Conservation (phyloP, 2,797 vertebrate genomes). For the Tapirus indicus region DNA sequence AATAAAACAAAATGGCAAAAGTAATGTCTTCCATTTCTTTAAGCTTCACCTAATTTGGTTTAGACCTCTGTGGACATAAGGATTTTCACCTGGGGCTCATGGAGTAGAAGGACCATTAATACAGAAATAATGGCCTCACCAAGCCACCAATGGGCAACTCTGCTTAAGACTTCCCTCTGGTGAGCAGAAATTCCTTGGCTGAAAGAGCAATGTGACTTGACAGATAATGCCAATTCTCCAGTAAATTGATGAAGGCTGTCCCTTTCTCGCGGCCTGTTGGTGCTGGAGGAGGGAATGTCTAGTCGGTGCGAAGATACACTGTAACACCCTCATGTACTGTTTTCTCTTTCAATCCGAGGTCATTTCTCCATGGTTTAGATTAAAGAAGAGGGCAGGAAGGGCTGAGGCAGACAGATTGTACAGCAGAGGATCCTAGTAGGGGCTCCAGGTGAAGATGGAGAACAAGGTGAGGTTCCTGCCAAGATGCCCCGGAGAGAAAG, state of each 20-base stretch:
- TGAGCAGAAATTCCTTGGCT: neutral
- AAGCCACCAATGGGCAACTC: neutral
- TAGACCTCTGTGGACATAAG: neutral
- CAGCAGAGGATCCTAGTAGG: neutral
- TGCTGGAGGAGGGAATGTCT: neutral
- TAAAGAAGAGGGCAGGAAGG: neutral
- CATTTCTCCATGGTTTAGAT: neutral
- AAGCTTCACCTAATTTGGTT: neutral
- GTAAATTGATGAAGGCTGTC: neutral
- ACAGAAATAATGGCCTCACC: neutral
- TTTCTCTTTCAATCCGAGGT: neutral
- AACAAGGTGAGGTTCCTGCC: slow-evolving; percentile 5
- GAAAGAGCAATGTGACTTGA: neutral
- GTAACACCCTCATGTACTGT: neutral
- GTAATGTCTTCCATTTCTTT: neutral
- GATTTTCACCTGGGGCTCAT: neutral
- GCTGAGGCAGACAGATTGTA: slow-evolving; percentile 37
- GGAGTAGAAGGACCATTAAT: neutral
- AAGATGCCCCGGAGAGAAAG: slow-evolving; percentile 64
- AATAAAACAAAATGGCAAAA: slow-evolving; percentile 17
- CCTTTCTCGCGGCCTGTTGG: neutral
- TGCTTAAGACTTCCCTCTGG: neutral
- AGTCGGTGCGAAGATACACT: neutral
- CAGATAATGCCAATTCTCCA: neutral
- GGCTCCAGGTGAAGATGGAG: slow-evolving; percentile 24